Evolutionary conservation across 2,888 invertebrate species (phyloP).

Genomic region (Serripes groenlandicus): DNA sequence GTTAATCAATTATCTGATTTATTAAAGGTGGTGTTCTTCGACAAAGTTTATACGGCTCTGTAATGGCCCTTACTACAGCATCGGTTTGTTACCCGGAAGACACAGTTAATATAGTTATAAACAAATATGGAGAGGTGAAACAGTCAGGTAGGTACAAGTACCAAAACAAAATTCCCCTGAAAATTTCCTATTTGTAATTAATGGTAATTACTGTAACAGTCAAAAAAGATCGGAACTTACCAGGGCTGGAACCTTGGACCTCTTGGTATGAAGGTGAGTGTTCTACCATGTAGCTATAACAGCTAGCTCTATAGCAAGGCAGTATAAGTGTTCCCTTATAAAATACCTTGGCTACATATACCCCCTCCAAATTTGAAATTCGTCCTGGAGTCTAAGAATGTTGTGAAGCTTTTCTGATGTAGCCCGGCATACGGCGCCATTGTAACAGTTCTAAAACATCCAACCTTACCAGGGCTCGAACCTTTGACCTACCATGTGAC

Average conservation of each 20-base stretch:
- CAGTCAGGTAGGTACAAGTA: neutral
- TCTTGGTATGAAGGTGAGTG: neutral
- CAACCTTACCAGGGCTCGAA: no score
- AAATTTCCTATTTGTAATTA: no score
- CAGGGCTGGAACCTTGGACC: neutral
- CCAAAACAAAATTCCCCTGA: neutral
- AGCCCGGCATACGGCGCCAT: no score
- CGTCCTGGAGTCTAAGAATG: neutral
- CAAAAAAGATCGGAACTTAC: no score
- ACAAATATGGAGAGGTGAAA: constrained; percentile 62
- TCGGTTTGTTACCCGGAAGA: constrained; percentile 82
- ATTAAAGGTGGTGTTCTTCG: constrained; percentile 75
- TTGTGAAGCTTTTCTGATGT: no score
- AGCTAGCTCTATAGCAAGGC: neutral
- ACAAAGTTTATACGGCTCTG: constrained; percentile 72
- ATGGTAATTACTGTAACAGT: no score
- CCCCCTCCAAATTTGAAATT: neutral
- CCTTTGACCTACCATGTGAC: no score
- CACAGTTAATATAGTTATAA: constrained; percentile 71
- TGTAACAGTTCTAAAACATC: no score
- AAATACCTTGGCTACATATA: neutral
- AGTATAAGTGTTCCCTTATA: neutral
- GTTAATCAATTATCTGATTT: no score
- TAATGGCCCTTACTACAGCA: constrained; percentile 74
- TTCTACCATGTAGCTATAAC: neutral